Evolutionary conservation across 2,888 invertebrate genomes (phyloP).

Genomic region (Andrena dorsata): DNA sequence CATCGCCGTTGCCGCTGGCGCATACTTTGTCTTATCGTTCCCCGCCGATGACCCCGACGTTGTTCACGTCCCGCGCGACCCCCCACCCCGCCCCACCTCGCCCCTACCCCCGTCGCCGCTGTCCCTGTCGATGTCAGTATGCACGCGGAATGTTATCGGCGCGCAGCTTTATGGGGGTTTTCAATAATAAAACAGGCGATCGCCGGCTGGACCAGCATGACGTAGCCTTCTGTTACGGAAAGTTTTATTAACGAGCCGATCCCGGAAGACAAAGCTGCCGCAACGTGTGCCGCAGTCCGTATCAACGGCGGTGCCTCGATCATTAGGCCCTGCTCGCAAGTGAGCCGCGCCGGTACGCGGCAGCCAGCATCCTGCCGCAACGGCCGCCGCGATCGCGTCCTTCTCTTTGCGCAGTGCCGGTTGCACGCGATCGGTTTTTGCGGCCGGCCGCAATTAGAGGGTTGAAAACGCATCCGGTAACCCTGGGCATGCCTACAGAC

Average conservation of each 20-base stretch:
- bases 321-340: constrained; percentile 64
- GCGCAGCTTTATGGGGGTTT: constrained; percentile 71
- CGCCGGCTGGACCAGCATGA: constrained; percentile 59
- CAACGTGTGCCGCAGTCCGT: constrained; percentile 64
- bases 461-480: neutral
- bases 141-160: constrained; percentile 59
- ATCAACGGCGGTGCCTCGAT: constrained; percentile 64
- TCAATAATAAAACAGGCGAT: constrained; percentile 71
- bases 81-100: neutral
- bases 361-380: constrained; percentile 31
- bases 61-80: constrained; percentile 27
- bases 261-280: constrained; percentile 76
- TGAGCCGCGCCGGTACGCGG: constrained; percentile 22
- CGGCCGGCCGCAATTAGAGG: constrained; percentile 4
- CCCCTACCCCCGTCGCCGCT: neutral
- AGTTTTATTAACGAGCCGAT: constrained; percentile 77
- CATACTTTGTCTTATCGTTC: constrained; percentile 52
- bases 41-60: constrained; percentile 50
- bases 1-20: constrained; percentile 52
- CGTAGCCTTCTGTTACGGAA: constrained; percentile 65
- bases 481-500: neutral
- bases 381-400: constrained; percentile 26
- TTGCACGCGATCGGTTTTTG: constrained; percentile 48
- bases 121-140: constrained; percentile 43
- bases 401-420: constrained; percentile 30